A percentile compares a stretch with the other conserved stretches of the same genome.
These are phyloP conservation scores for Xestia xanthographa DNA, from an alignment of 2,888 invertebrate species.

Conservation along the genomic window DNA sequence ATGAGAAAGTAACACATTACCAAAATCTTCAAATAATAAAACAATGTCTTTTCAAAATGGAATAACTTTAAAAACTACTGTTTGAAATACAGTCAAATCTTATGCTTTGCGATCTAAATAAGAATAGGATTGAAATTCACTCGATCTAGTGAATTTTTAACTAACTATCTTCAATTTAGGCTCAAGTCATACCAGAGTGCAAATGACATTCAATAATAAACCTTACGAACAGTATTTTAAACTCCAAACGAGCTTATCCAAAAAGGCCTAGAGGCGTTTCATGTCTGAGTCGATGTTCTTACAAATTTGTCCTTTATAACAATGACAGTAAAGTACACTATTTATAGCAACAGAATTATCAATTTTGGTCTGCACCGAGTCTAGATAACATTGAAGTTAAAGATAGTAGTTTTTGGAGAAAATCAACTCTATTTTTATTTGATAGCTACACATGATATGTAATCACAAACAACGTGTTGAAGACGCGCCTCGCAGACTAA, in stretches of 20 bases:
- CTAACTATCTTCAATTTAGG: background rate
- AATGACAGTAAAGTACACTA: background rate
- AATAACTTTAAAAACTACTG: slow-evolving; percentile 54
- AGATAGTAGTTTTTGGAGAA: background rate
- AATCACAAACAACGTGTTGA: slow-evolving; percentile 23
- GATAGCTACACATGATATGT: slow-evolving; percentile 3
- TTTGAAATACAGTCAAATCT: slow-evolving; percentile 35
- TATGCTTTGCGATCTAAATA: slow-evolving; percentile 13
- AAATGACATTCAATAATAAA: slow-evolving; percentile 7
- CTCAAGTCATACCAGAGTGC: background rate
- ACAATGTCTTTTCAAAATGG: slow-evolving; percentile 67
- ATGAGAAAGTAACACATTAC: slow-evolving; percentile 24
- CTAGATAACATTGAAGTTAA: background rate
- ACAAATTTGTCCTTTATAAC: background rate
- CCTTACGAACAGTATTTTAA: background rate
- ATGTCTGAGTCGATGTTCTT: background rate
- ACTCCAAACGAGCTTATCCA: background rate
- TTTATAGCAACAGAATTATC: background rate
- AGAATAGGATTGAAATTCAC: slow-evolving; percentile 25
- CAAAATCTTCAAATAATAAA: slow-evolving; percentile 44
- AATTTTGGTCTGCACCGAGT: background rate
- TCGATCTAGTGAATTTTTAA: slow-evolving; percentile 7
- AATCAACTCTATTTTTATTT: slow-evolving; percentile 9
- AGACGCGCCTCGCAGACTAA: slow-evolving; percentile 41
- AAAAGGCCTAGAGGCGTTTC: background rate